These are phyloP conservation scores for Dolichotis patagonum DNA, from an alignment of 2,113 vertebrate species.

Conservation along the genomic window DNA sequence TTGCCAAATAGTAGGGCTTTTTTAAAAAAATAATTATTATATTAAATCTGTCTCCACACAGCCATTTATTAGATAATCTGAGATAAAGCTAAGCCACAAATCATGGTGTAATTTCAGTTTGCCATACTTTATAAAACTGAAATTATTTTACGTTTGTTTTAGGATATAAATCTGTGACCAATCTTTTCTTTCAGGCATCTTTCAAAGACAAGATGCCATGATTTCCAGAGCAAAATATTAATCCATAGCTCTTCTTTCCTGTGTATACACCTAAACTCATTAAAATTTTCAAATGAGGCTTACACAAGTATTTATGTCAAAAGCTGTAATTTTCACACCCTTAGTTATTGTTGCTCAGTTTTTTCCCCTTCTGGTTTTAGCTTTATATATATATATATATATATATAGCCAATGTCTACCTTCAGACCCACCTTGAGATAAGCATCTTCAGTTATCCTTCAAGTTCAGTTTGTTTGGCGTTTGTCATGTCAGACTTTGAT, in stretches of 20 bases:
- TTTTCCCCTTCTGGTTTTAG: background rate
- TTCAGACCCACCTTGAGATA: background rate
- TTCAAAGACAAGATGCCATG: background rate
- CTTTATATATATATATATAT: background rate
- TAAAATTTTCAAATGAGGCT: background rate
- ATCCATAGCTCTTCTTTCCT: constrained; percentile 7
- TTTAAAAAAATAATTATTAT: background rate
- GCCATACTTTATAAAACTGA: constrained; percentile 39
- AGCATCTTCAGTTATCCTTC: background rate
- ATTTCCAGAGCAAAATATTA: constrained; percentile 5
- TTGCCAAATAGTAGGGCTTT: background rate
- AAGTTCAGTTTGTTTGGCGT: background rate
- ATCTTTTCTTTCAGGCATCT: background rate
- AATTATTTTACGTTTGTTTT: constrained; percentile 57
- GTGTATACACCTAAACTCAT: background rate
- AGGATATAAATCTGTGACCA: background rate
- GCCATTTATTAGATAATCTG: constrained; percentile 12
- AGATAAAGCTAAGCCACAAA: constrained; percentile 37
- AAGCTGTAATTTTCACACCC: background rate
- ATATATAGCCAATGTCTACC: background rate
- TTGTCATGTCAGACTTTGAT: background rate
- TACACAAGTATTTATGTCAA: background rate
- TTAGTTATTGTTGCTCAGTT: background rate
- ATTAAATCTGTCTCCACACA: constrained; percentile 41
- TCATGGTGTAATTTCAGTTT: constrained; percentile 12